Percentiles rank a stretch among this genome's conserved stretches.
Evolutionary conservation across 1,140 invertebrate genomes (phyloP).

Genomic region (Drosophila tsacasi): DNA sequence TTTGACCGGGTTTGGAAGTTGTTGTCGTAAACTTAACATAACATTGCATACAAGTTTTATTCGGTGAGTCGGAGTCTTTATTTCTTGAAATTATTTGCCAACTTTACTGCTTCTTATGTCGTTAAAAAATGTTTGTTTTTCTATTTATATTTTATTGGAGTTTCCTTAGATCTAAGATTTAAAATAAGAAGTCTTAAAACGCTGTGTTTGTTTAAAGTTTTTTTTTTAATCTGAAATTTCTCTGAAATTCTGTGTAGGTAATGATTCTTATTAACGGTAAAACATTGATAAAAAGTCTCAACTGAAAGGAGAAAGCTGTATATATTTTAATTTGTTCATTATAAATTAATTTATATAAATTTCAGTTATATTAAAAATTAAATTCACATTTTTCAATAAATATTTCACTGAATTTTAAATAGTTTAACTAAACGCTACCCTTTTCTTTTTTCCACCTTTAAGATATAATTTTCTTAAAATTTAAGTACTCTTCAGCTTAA

Average conservation of each 20-base stretch:
- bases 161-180: neutral
- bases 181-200: neutral
- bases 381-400: neutral
- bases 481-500: neutral
- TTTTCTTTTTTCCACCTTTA: neutral
- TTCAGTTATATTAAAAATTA: neutral
- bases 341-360: neutral
- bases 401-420: too few species aligned
- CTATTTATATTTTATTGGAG: neutral
- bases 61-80: neutral
- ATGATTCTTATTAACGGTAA: too few species aligned
- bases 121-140: neutral
- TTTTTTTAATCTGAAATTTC: neutral
- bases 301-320: too few species aligned
- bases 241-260: neutral
- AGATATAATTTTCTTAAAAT: too few species aligned
- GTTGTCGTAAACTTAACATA: neutral
- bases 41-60: neutral
- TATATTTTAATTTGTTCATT: too few species aligned
- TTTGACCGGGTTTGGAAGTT: neutral
- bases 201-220: too few species aligned
- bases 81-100: neutral
- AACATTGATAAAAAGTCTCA: too few species aligned
- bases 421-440: too few species aligned
- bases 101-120: neutral